Percentiles rank a stretch among this genome's conserved stretches.
phyloP scores from a whole-genome alignment of 2,113 vertebrate species.

The Centrocercus urophasianus region DNA sequence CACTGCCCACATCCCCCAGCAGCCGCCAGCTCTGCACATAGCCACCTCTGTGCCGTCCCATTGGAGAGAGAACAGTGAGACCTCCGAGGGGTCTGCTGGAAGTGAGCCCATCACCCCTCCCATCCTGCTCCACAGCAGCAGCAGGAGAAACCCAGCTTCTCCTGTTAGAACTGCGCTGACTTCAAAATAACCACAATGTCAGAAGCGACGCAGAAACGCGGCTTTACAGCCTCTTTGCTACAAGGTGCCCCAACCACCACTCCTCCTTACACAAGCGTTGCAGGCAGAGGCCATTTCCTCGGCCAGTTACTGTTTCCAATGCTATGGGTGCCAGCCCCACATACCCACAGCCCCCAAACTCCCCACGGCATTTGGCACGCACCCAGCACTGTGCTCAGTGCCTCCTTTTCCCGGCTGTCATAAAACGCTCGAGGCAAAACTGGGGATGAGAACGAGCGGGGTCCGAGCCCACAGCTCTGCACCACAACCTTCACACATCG shows the following conservation, averaged over 20 bases:
- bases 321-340: no score
- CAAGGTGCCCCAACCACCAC: conserved; percentile 6
- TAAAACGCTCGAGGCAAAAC: conserved; percentile 27
- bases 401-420: conserved; percentile 47
- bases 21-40: no score
- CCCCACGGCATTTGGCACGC: conserved; percentile 42
- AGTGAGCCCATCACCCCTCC: neutral
- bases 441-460: neutral
- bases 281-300: conserved; percentile 53
- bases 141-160: neutral
- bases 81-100: neutral
- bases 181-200: conserved; percentile 49
- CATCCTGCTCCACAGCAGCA: neutral
- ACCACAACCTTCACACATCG: neutral
- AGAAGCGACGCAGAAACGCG: neutral
- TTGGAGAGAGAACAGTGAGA: neutral
- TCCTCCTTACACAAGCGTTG: neutral
- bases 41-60: no score
- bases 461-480: neutral
- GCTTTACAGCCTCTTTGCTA: conserved; percentile 17
- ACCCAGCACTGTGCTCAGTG: conserved; percentile 1
- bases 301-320: fast-evolving
- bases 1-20: no score
- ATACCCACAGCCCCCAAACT: neutral
- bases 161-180: neutral